These are phyloP conservation scores for Hipposideros armiger DNA, from an alignment of 2,113 vertebrate genomes.

Conservation along the genomic window DNA sequence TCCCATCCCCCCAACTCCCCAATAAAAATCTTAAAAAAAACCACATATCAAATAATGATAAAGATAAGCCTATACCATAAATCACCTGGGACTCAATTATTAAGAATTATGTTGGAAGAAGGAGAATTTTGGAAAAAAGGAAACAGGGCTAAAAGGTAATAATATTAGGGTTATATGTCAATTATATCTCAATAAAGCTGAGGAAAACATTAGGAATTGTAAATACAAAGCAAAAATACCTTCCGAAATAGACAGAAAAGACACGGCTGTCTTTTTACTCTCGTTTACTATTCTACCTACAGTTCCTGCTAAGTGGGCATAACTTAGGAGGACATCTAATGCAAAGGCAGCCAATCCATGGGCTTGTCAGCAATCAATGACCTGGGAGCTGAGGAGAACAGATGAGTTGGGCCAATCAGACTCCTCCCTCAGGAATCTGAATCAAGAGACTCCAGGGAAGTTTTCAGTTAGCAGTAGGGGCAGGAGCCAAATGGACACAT, in stretches of 20 bases:
- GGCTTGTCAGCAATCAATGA: background rate
- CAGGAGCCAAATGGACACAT: background rate
- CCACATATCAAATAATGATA: background rate
- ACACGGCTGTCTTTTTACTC: background rate
- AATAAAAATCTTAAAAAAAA: too few species aligned
- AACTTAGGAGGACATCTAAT: background rate
- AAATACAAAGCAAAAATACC: background rate
- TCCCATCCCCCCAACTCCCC: too few species aligned
- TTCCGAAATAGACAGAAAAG: background rate
- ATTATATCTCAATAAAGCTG: conserved; percentile 12
- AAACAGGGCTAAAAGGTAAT: background rate
- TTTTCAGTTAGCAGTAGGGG: background rate
- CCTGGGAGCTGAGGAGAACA: background rate
- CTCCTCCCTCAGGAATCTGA: background rate
- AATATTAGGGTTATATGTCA: background rate
- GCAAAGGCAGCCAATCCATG: background rate
- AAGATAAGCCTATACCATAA: background rate
- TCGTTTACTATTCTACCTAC: background rate
- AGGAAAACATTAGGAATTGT: background rate
- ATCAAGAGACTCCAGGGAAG: background rate
- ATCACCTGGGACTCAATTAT: background rate
- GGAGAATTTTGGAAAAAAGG: background rate
- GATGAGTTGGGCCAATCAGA: background rate
- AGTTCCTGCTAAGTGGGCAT: background rate
- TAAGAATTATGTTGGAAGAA: background rate